Evolutionary conservation across 2,888 invertebrate genomes (phyloP).

Genomic region (Stegophylla sp.): DNA sequence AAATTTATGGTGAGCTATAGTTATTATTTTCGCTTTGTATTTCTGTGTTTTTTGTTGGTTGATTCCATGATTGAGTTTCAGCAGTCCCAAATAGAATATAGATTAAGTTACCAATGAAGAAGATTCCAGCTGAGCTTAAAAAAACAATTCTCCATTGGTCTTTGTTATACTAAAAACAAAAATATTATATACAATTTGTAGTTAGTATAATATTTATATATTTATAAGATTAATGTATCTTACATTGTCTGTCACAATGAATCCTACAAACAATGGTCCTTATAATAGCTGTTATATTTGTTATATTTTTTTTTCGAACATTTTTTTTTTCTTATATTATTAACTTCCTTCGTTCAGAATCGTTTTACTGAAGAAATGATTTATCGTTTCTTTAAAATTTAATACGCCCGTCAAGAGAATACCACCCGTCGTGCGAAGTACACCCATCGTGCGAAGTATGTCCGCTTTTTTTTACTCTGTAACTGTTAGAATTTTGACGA

Average conservation of each 20-base stretch:
- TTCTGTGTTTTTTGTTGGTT: conserved; percentile 64
- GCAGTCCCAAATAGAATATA: conserved; percentile 75
- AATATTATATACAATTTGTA: neutral
- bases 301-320: too few relatives aligned
- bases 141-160: conserved; percentile 78
- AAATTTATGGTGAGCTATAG: neutral
- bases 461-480: too few relatives aligned
- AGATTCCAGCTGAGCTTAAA: conserved; percentile 75
- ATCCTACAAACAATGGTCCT: conserved; percentile 77
- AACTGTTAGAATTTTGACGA: too few relatives aligned
- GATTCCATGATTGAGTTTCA: conserved; percentile 76
- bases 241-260: conserved; percentile 76
- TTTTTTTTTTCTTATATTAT: too few relatives aligned
- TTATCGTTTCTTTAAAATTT: too few relatives aligned
- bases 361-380: too few relatives aligned
- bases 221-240: conserved; percentile 62
- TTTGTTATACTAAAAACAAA: conserved; percentile 35
- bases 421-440: too few relatives aligned
- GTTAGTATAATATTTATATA: neutral
- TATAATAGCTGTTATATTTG: conserved; percentile 80
- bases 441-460: too few relatives aligned
- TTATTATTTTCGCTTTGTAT: neutral
- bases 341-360: too few relatives aligned
- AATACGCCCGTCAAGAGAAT: too few relatives aligned
- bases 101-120: conserved; percentile 74